These are phyloP conservation scores for Anoplius nigerrimus DNA, from an alignment of 2,888 invertebrate genomes.

Conservation along the genomic window DNA sequence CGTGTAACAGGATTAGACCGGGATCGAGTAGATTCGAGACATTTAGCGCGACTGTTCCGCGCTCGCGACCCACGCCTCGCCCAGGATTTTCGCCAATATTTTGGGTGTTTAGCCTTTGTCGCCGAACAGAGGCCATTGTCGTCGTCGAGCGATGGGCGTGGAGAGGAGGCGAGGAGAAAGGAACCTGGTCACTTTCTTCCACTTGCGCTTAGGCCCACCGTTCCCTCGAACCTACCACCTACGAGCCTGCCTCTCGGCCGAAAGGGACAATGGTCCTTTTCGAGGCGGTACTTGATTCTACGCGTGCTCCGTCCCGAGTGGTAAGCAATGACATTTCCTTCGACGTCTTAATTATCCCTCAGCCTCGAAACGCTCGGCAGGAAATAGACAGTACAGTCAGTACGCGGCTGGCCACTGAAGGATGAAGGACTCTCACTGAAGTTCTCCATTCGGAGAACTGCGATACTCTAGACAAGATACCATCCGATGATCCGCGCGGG, in stretches of 20 bases:
- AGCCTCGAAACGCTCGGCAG: too few relatives aligned
- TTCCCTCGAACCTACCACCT: neutral
- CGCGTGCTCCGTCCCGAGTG: neutral
- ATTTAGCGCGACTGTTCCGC: slow-evolving; percentile 52
- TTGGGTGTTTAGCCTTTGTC: slow-evolving; percentile 71
- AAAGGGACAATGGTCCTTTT: slow-evolving; percentile 6
- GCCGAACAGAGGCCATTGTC: slow-evolving; percentile 50
- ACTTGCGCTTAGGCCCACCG: neutral
- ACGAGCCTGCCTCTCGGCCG: slow-evolving; percentile 3
- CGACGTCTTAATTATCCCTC: too few relatives aligned
- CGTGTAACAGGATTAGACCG: slow-evolving; percentile 68
- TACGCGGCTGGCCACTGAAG: too few relatives aligned
- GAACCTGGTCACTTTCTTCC: slow-evolving; percentile 29
- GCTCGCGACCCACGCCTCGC: slow-evolving; percentile 23
- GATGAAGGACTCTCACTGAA: too few relatives aligned
- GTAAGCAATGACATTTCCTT: neutral
- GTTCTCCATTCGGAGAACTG: too few relatives aligned
- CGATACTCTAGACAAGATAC: too few relatives aligned
- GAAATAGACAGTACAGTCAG: too few relatives aligned
- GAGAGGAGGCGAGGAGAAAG: slow-evolving; percentile 18
- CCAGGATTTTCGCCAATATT: slow-evolving; percentile 71
- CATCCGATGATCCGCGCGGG: too few relatives aligned
- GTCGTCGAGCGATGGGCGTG: slow-evolving; percentile 50
- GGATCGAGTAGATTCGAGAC: slow-evolving; percentile 67
- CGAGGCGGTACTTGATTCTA: slow-evolving; percentile 10